Evolutionary conservation across 2,888 invertebrate genomes (phyloP).

Genomic region (Callyntrura guangdongensis): DNA sequence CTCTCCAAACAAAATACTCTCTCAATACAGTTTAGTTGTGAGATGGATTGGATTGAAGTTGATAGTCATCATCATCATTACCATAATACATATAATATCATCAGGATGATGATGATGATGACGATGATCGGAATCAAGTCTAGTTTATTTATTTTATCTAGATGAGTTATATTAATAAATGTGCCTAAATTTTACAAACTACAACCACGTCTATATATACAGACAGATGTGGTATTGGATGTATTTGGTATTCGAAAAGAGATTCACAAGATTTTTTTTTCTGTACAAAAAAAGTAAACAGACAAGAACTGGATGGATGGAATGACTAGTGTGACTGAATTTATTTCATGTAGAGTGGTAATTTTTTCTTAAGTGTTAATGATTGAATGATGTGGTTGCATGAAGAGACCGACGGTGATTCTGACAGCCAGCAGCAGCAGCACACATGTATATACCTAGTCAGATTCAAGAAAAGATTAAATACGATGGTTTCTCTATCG

Average conservation of each 20-base stretch:
- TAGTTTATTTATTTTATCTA: slow-evolving; percentile 70
- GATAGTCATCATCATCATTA: slow-evolving; percentile 75
- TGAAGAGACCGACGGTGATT: slow-evolving; percentile 63
- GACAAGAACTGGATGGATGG: slow-evolving; percentile 44
- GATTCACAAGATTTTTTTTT: slow-evolving; percentile 14
- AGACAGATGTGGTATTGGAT: background rate
- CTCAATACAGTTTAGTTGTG: slow-evolving; percentile 58
- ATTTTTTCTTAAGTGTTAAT: slow-evolving; percentile 77
- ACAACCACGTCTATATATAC: background rate
- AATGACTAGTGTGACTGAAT: slow-evolving; percentile 66
- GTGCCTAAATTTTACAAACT: background rate
- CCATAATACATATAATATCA: slow-evolving; percentile 54
- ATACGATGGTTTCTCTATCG: background rate
- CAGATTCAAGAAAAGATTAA: slow-evolving; percentile 10
- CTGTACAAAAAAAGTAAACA: slow-evolving; percentile 52
- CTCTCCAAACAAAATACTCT: slow-evolving; percentile 37
- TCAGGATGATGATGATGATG: background rate
- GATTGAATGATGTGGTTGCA: slow-evolving; percentile 73
- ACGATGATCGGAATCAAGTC: slow-evolving; percentile 61
- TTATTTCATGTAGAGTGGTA: slow-evolving; percentile 74
- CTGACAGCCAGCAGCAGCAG: slow-evolving; percentile 59
- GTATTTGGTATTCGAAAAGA: slow-evolving; percentile 18
- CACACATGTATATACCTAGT: slow-evolving; percentile 23
- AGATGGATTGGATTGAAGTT: slow-evolving; percentile 60
- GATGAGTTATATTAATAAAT: slow-evolving; percentile 26